Conservation (phyloP, 1,140 invertebrate genomes). For the Cotesia vestalis region DNA sequence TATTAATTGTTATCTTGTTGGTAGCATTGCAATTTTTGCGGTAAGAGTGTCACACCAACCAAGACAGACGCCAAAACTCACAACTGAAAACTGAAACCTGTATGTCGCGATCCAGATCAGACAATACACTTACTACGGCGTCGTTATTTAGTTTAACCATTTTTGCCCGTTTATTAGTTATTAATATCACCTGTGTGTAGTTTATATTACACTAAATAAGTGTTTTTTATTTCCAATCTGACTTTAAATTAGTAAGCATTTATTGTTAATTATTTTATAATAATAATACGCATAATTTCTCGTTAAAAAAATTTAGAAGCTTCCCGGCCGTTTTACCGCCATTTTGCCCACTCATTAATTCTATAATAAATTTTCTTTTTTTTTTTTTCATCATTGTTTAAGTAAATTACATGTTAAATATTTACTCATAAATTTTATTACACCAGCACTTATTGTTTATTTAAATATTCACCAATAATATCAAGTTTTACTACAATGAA, state of each 20-base stretch:
- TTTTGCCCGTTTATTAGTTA: not conserved
- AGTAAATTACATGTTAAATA: not conserved
- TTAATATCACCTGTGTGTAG: no score
- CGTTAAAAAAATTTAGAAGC: not conserved
- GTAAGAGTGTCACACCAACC: slow-evolving; percentile 39
- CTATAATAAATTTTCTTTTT: slow-evolving; percentile 11
- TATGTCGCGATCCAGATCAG: not conserved
- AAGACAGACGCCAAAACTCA: slow-evolving; percentile 30
- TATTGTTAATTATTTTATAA: not conserved
- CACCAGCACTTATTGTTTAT: not conserved
- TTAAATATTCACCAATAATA: not conserved
- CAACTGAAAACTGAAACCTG: not conserved
- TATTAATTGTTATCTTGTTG: slow-evolving; percentile 19
- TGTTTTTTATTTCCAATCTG: no score
- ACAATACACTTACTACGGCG: not conserved
- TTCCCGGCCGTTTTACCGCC: slow-evolving; percentile 45
- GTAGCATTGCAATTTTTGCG: slow-evolving; percentile 45
- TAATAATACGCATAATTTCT: slow-evolving; percentile 20
- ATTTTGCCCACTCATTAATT: slow-evolving; percentile 41
- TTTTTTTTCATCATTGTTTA: slow-evolving; percentile 7
- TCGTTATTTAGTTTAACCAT: not conserved
- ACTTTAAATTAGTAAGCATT: no score
- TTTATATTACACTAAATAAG: no score
- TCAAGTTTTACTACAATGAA: slow-evolving; percentile 10
- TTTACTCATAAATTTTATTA: not conserved